Evolutionary conservation across 2,113 vertebrate species (phyloP).

Genomic region (Ptilonorhynchus violaceus): DNA sequence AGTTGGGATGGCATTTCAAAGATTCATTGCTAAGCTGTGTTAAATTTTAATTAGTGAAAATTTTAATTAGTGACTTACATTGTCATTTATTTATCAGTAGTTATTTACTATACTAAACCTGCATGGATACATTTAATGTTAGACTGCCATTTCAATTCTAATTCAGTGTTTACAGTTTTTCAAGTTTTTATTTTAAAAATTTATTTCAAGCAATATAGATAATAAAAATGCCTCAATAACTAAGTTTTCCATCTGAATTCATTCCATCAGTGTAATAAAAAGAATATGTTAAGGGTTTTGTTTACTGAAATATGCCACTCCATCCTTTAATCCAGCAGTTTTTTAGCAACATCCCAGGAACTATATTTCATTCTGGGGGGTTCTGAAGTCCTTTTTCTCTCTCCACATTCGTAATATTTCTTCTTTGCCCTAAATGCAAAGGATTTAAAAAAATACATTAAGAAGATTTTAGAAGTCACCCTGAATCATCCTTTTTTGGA

Average conservation of each 20-base stretch:
- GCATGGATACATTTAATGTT: not conserved
- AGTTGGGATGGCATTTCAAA: not conserved
- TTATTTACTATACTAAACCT: not conserved
- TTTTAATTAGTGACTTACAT: not conserved
- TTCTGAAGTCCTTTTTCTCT: not conserved
- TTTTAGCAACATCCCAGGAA: not conserved
- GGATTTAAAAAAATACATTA: not conserved
- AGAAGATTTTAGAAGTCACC: too few relatives aligned
- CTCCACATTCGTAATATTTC: not conserved
- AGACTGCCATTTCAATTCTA: not conserved
- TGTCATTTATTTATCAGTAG: not conserved
- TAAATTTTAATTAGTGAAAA: not conserved
- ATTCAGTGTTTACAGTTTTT: not conserved
- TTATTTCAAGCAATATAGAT: not conserved
- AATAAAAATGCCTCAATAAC: not conserved
- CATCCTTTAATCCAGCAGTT: not conserved
- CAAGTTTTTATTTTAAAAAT: not conserved
- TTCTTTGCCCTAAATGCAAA: not conserved
- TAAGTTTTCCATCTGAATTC: not conserved
- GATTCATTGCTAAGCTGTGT: not conserved
- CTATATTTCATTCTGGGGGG: not conserved
- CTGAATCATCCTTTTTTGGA: not conserved
- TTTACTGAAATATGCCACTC: not conserved
- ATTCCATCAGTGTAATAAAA: not conserved
- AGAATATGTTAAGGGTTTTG: not conserved